Base-by-base conservation (phyloP, 2,888 invertebrate genomes). In the Cosmia pyralina region DNA sequence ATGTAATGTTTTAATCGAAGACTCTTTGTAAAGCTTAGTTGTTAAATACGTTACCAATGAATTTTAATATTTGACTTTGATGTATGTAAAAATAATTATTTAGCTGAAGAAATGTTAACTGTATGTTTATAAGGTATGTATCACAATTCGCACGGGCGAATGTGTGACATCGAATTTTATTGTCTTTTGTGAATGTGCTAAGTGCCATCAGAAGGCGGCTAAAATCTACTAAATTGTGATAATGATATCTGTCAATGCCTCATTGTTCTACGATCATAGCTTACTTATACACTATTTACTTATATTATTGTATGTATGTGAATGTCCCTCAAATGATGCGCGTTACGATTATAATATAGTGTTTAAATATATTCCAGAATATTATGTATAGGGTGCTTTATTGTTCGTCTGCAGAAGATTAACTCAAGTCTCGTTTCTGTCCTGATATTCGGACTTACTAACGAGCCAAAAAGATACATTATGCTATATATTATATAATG, bases 41-140 rank as follows among this genome's bases (percentile, higher is more conserved):
- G 76, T 92, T 93, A 92, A 91, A 92, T 92, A 93, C 91, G 96
- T 96, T 95, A 96, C 96, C 96, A 96, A 95, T 95, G 96, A 95
- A 93, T 94, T 94, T 93, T 86, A 88, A 81, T 92, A 92, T 90
- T 91, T 93, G 92, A 92, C 92, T 90, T 91, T 87, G 87, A 90
- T 87, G 77, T 91, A 87, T 90, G 85, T 89, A 86, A 85, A 83
- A 84, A 81, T 86, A 84, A 77, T 82, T 72, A 75, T 81, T 75
- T 81, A 82, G 80, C 75, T 79, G 75, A 76, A 72, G 67, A 85
- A 79, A 81, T 81, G 77, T 75, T 70, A 77, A 77, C 64, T 70
- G 69, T 85, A 69, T 84, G 69, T 71, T 75, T 72, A 62, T 84
- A 70, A 59, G 75, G 66, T 68, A 86, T 72, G 62, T 59, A 57